Conservation (phyloP, 2,113 vertebrate genomes). For the Ptilorrhoa leucosticta region DNA sequence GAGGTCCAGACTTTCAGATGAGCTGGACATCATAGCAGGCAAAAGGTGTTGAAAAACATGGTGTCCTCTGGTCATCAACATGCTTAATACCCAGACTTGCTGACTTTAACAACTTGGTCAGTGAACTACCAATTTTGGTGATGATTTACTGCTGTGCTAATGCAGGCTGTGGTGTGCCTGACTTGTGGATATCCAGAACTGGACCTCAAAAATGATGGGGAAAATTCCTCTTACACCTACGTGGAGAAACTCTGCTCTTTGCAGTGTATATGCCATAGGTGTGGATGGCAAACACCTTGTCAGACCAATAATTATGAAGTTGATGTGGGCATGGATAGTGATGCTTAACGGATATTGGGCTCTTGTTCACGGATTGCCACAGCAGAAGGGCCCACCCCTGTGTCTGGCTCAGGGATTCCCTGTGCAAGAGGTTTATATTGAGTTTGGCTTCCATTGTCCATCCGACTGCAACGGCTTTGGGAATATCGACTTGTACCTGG, state of each 20-base stretch:
- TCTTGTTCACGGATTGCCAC: not conserved
- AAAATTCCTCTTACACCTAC: not conserved
- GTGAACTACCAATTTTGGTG: not conserved
- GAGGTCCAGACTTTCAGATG: not conserved
- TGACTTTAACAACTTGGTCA: not conserved
- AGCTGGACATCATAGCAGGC: not conserved
- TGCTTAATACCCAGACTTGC: not conserved
- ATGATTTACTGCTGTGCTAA: not conserved
- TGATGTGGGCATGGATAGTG: too few relatives aligned
- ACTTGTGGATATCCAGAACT: not conserved
- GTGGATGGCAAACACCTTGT: not conserved
- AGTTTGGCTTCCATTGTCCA: not conserved
- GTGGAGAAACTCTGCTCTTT: not conserved
- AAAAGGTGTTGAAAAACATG: not conserved
- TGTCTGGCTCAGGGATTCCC: not conserved
- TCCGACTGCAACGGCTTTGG: not conserved
- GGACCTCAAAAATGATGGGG: not conserved
- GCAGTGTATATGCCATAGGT: rapidly evolving
- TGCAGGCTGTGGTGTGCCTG: not conserved
- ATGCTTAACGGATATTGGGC: not conserved
- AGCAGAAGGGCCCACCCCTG: not conserved
- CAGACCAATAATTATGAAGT: not conserved
- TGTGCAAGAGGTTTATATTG: not conserved
- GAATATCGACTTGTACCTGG: not conserved
- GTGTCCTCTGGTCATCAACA: not conserved